Evolutionary conservation across 2,113 vertebrate genomes (phyloP).

Genomic region (Scomber scombrus): DNA sequence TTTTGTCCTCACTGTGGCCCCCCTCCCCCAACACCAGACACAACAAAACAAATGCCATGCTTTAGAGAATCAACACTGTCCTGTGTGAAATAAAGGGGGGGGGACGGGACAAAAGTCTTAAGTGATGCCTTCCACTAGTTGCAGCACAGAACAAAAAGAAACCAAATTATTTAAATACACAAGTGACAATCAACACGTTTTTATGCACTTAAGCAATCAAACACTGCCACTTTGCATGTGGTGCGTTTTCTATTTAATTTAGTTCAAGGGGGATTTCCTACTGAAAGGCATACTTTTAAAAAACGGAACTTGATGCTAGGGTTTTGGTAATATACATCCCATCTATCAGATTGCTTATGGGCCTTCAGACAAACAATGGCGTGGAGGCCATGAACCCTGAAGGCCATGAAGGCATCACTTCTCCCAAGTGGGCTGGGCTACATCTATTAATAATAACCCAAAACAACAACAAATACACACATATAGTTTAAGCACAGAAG

Average conservation of each 20-base stretch:
- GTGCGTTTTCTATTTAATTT: not conserved
- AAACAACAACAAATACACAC: not conserved
- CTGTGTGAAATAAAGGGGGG: not conserved
- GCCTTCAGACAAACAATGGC: constrained; percentile 78
- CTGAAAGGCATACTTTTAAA: not conserved
- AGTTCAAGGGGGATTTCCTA: accelerated
- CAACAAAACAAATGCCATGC: constrained; percentile 67
- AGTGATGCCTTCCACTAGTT: not conserved
- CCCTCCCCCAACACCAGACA: constrained; percentile 69
- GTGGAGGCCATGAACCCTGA: constrained; percentile 76
- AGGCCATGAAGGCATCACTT: constrained; percentile 68
- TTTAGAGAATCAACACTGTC: constrained; percentile 24
- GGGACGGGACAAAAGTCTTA: not conserved
- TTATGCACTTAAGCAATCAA: not conserved
- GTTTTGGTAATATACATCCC: not conserved
- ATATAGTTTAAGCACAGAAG: not conserved
- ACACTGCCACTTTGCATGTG: not conserved
- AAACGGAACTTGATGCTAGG: not conserved
- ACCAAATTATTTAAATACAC: not conserved
- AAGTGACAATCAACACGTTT: not conserved
- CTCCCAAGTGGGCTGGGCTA: constrained; percentile 9
- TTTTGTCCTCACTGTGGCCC: constrained; percentile 25
- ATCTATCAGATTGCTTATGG: constrained; percentile 25
- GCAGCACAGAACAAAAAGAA: not conserved
- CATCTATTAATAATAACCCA: not conserved